Percentiles rank a stretch among this genome's conserved stretches.
phyloP scores from a whole-genome alignment of 2,113 vertebrate genomes.

The Cricetomys ansorgei region DNA sequence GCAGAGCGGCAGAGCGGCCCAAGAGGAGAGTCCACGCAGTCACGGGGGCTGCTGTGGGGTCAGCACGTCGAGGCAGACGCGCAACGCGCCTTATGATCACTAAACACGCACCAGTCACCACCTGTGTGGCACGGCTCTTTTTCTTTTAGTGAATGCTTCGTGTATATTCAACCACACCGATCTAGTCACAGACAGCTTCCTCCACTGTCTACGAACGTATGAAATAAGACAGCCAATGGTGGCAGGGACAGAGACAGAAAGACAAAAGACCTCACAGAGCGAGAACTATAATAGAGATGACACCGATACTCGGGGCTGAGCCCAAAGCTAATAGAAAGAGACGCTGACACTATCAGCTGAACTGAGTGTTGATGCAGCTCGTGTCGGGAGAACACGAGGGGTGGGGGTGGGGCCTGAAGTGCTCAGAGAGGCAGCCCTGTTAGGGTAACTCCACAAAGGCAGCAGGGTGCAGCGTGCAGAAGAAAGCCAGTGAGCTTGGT shows the following conservation, averaged over 20 bases:
- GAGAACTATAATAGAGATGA: constrained; percentile 31
- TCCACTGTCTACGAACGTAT: not conserved
- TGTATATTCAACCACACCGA: not conserved
- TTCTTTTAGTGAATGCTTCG: not conserved
- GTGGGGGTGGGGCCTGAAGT: not conserved
- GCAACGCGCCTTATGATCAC: not conserved
- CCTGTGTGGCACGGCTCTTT: not conserved
- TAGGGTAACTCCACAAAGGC: not conserved
- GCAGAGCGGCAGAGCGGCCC: too few species aligned
- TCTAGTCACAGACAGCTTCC: not conserved
- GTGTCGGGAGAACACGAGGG: not conserved
- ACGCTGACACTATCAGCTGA: not conserved
- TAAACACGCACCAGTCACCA: not conserved
- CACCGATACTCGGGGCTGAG: not conserved
- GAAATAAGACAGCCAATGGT: not conserved
- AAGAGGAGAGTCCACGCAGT: not conserved
- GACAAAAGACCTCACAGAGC: constrained; percentile 8
- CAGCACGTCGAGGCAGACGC: not conserved
- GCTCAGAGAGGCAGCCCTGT: not conserved
- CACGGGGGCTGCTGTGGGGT: not conserved
- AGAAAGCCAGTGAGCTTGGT: not conserved
- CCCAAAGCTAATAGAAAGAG: not conserved
- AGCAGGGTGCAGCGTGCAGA: not conserved
- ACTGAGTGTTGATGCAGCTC: not conserved
- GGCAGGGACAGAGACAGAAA: constrained; percentile 1